These are phyloP conservation scores for Congeria kusceri DNA, from an alignment of 2,888 invertebrate species.

Conservation along the genomic window DNA sequence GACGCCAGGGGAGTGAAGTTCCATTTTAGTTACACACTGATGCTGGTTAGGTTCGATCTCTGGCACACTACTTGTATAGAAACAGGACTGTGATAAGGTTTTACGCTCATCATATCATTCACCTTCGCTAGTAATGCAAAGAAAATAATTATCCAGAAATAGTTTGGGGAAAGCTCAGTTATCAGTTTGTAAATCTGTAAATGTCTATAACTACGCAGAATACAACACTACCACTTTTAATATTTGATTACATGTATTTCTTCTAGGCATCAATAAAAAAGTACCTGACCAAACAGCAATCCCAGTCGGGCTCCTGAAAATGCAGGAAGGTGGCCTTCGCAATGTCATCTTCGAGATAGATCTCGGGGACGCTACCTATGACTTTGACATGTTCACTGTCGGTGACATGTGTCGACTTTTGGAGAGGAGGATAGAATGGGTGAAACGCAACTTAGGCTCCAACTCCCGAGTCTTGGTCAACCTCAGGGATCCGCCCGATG, in stretches of 20 bases:
- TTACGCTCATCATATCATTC: too few species aligned
- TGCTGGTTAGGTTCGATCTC: too few species aligned
- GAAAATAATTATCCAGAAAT: too few species aligned
- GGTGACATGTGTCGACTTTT: constrained; percentile 26
- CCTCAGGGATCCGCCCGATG: constrained; percentile 46
- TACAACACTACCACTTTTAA: too few species aligned
- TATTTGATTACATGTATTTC: not conserved
- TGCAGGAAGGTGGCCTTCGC: constrained; percentile 26
- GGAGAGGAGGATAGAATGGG: constrained; percentile 23
- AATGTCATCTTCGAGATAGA: constrained; percentile 40
- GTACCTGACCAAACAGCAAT: constrained; percentile 24
- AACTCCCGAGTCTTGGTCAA: constrained; percentile 32
- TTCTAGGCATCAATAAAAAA: constrained; percentile 5
- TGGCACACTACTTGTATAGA: too few species aligned
- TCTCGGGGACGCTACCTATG: constrained; percentile 28
- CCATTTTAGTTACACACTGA: too few species aligned
- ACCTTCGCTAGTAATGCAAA: too few species aligned
- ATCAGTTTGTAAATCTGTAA: too few species aligned
- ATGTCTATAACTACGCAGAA: too few species aligned
- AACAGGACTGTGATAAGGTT: too few species aligned
- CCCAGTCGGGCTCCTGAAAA: constrained; percentile 19
- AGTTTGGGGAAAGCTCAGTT: too few species aligned
- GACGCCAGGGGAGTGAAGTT: too few species aligned
- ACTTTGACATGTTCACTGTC: constrained; percentile 24
- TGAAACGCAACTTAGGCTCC: constrained; percentile 26